Conservation (phyloP, 2,888 invertebrate genomes). For the Melanotus villosus region DNA sequence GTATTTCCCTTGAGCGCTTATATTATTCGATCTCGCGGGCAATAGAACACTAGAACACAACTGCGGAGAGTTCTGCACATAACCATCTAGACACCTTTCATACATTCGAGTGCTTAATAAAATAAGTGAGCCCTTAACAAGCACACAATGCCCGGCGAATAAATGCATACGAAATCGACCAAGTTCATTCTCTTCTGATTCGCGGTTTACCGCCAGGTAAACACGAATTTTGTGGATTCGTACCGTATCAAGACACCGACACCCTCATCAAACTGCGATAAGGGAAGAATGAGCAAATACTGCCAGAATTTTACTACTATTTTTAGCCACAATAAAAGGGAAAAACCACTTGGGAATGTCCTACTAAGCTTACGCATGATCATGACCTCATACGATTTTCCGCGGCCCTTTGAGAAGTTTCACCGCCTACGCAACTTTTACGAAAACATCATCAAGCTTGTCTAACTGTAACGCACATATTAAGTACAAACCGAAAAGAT, state of each 20-base stretch:
- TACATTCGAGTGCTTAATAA: too few species aligned
- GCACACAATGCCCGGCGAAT: too few species aligned
- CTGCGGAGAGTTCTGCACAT: background rate
- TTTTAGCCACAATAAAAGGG: conserved; percentile 18
- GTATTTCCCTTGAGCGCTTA: conserved; percentile 56
- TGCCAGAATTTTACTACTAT: conserved; percentile 5
- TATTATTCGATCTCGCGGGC: conserved; percentile 50
- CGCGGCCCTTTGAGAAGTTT: background rate
- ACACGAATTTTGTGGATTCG: background rate
- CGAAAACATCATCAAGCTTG: too few species aligned
- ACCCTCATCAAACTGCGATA: conserved; percentile 26
- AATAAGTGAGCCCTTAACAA: too few species aligned
- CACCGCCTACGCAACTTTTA: too few species aligned
- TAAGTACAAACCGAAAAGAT: too few species aligned
- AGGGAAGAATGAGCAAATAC: conserved; percentile 28
- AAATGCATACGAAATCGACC: too few species aligned
- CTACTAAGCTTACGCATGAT: conserved; percentile 2
- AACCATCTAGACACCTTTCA: background rate
- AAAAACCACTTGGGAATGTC: conserved; percentile 8
- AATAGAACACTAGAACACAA: conserved; percentile 38
- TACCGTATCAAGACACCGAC: background rate
- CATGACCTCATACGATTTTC: conserved; percentile 8
- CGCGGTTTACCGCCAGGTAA: background rate
- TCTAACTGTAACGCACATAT: too few species aligned
- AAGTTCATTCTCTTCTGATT: too few species aligned